Conservation (phyloP, 2,113 vertebrate species). For the Cromileptes altivelis region DNA sequence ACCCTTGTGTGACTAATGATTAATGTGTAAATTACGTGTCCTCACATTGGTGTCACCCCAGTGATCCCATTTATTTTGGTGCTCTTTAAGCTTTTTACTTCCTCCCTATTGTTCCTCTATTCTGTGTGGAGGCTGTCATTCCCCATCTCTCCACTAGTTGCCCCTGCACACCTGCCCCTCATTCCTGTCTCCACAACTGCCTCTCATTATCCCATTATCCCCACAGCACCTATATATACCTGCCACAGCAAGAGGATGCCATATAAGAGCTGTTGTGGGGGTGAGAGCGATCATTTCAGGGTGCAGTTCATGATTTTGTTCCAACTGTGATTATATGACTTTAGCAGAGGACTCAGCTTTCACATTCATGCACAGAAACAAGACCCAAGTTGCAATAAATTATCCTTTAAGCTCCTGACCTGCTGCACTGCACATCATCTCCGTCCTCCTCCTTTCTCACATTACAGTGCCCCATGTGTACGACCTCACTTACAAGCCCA, state of each 20-base stretch:
- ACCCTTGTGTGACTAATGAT: slow-evolving; percentile 2
- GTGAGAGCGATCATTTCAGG: no score
- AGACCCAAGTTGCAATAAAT: not conserved
- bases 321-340: not conserved
- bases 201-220: not conserved
- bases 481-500: not conserved
- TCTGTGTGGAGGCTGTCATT: no score
- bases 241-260: no score
- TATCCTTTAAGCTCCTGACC: slow-evolving; percentile 7
- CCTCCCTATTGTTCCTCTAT: not conserved
- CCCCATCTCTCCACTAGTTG: not conserved
- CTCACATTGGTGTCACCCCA: not conserved
- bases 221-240: no score
- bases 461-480: slow-evolving; percentile 30
- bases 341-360: not conserved
- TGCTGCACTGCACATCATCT: not conserved
- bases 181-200: not conserved
- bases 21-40: not conserved
- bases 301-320: no score
- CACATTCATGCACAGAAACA: not conserved
- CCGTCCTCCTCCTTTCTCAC: slow-evolving; percentile 1
- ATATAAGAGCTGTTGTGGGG: no score
- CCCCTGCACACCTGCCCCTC: slow-evolving; percentile 1
- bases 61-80: not conserved
- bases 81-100: not conserved